These are phyloP conservation scores for Telmatherina bonti DNA, from an alignment of 2,797 vertebrate genomes.

Conservation along the genomic window DNA sequence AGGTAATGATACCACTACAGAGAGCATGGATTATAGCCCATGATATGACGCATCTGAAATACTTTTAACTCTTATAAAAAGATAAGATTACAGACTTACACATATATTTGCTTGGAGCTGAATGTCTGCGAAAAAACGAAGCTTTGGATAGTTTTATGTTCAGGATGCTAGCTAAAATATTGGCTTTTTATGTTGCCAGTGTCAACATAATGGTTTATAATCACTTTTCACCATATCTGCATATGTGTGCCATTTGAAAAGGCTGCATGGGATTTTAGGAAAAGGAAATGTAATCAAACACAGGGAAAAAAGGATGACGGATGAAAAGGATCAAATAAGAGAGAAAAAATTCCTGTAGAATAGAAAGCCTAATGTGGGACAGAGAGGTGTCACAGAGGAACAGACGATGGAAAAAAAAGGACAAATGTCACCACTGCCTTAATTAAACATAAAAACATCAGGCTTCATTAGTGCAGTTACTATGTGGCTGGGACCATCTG, in stretches of 20 bases:
- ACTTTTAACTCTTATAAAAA: conserved; percentile 25
- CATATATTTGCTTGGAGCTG: conserved; percentile 6
- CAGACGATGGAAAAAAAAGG: not conserved
- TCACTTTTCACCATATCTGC: conserved; percentile 49
- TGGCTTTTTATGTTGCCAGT: conserved; percentile 29
- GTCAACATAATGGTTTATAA: conserved; percentile 66
- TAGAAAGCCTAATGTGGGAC: not conserved
- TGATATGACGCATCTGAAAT: conserved; percentile 21
- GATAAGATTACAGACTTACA: not conserved
- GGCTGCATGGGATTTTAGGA: conserved; percentile 14
- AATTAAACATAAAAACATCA: conserved; percentile 27
- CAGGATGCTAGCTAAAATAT: conserved; percentile 22
- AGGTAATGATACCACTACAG: conserved; percentile 42
- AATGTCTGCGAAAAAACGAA: conserved; percentile 7
- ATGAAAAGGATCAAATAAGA: conserved; percentile 2
- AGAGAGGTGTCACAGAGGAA: not conserved
- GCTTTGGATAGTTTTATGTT: conserved; percentile 3
- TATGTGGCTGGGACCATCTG: conserved; percentile 32
- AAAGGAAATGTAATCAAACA: not conserved
- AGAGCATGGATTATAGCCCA: conserved; percentile 36
- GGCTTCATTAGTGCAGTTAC: conserved; percentile 16
- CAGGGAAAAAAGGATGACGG: fast-evolving
- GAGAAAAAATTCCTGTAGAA: not conserved
- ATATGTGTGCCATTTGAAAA: conserved; percentile 34
- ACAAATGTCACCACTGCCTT: conserved; percentile 6